Evolutionary conservation across 2,113 vertebrate species (phyloP).

Genomic region (Sapayoa aenigma): DNA sequence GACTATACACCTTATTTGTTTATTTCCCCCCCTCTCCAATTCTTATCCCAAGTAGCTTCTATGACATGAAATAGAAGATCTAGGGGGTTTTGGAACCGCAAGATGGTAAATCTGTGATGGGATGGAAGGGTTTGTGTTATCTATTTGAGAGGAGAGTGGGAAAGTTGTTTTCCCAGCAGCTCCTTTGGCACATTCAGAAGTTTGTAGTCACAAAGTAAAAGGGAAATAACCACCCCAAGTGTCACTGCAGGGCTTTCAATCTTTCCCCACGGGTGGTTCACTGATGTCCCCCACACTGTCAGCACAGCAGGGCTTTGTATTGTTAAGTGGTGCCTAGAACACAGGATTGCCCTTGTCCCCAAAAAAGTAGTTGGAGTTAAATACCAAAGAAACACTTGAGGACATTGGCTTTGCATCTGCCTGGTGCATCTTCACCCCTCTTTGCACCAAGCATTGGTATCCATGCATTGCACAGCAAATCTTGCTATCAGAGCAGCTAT

Average conservation of each 20-base stretch:
- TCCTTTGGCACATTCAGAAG: not conserved
- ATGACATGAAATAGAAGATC: not conserved
- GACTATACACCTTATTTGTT: not conserved
- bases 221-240: not conserved
- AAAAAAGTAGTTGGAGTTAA: not conserved
- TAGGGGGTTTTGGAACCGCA: not conserved
- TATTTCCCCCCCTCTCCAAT: not conserved
- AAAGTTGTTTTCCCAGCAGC: not conserved
- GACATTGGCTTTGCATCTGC: fast-evolving
- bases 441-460: not conserved
- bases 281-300: not conserved
- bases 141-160: not conserved
- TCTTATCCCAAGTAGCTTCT: not conserved
- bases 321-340: too few relatives aligned
- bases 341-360: not conserved
- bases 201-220: not conserved
- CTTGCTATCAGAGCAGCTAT: fast-evolving
- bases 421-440: not conserved
- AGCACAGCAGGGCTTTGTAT: not conserved
- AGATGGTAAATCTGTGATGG: not conserved
- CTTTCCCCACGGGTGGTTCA: too few relatives aligned
- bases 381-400: not conserved
- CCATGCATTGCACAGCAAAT: fast-evolving
- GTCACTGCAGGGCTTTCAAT: not conserved
- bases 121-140: not conserved